Base-by-base conservation (phyloP, 2,797 vertebrate species). In the Leptoclinus maculatus region DNA sequence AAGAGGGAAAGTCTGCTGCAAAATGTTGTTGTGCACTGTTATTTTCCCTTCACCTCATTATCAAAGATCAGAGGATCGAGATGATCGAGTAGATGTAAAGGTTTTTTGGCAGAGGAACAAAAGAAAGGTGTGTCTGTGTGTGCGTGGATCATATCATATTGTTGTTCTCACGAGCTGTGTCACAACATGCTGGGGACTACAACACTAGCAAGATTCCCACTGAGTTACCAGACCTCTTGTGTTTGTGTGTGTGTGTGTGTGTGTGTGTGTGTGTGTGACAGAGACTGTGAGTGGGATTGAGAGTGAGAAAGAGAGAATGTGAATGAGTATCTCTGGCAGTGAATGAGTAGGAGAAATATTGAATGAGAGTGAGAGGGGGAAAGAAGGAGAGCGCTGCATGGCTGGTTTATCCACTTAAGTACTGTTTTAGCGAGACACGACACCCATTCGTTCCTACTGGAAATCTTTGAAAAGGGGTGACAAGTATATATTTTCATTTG, bases 211-310 rank as follows among this genome's bases (percentile, higher is more conserved):
- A 64, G 67, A 80, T 51, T 83, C 78, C 76, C 77, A 84, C 60
- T 80, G 83, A 89, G 78, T 85, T 76, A 89, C 66, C 80, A 84
- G 60, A 74, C 76, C 41, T 70, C 45, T 67, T 7, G 36, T 74
- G 34, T 8, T 6, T 36, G 34, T 36, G 34, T 36, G 34, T 36
- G 34, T 36, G 34, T 36, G 34, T 36, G 34, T 36, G 34, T 36
- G 34, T 2, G 34, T 1, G 34, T 36, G 34, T 36, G 45, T 17
- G 11, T 5, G 45, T 47, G 45, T 47, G 45, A 36, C 36, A 7
- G 14, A 8, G 13, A 27, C 11, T 16, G 45, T 25, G 65, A 32
- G 19, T 43, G 54, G 23, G 41, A 60, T 3, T n/a, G 38, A 21
- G 29, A 41, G 41, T 13, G 41, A 41, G 11, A 41, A 41, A 41